These are phyloP conservation scores for Ricordea florida DNA, from an alignment of 92 coral and sea anemone species.

Conservation along the genomic window DNA sequence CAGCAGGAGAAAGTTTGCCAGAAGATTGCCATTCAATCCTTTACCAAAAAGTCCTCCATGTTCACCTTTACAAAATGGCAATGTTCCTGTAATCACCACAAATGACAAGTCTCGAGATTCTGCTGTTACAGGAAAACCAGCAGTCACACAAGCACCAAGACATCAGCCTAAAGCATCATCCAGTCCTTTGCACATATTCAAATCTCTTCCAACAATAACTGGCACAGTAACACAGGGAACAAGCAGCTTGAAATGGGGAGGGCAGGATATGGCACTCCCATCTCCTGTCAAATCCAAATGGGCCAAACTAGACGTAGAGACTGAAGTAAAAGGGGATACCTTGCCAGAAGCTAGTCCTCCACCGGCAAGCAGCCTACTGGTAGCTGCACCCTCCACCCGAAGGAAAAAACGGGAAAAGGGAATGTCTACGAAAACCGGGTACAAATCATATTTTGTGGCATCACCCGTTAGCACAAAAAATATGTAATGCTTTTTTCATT, in stretches of 20 bases:
- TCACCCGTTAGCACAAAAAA: too few species aligned
- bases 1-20: conserved; percentile 5
- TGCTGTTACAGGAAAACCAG: conserved; percentile 1
- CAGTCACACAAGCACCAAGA: not conserved
- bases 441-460: too few species aligned
- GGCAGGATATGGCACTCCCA: not conserved
- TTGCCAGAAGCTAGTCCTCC: not conserved
- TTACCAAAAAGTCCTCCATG: not conserved
- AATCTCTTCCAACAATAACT: not conserved
- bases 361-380: too few species aligned
- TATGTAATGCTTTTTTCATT: too few species aligned
- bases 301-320: not conserved
- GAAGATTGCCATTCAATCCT: not conserved
- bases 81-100: not conserved
- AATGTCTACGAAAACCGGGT: too few species aligned
- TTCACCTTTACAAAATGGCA: conserved; percentile 11
- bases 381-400: too few species aligned
- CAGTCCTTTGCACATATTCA: not conserved
- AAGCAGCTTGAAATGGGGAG: conserved; percentile 10
- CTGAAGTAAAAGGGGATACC: conserved; percentile 3
- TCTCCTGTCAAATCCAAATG: not conserved
- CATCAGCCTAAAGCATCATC: conserved; percentile 9
- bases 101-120: conserved; percentile 11
- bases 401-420: too few species aligned
- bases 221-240: conserved; percentile 4